These are phyloP conservation scores for Brachyopa scutellaris DNA, from an alignment of 2,888 invertebrate species.

Conservation along the genomic window DNA sequence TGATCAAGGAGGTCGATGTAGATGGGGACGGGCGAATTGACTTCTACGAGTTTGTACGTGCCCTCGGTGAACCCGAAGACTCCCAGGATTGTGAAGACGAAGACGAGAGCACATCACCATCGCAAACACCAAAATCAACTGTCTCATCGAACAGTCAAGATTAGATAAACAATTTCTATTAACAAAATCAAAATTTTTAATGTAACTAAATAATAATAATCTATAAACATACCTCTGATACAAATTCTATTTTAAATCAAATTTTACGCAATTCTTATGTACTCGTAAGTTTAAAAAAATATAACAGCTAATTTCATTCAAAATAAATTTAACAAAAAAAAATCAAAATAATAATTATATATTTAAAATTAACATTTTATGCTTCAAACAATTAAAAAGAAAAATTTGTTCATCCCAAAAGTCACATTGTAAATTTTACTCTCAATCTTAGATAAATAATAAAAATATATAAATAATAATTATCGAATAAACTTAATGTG, in stretches of 20 bases:
- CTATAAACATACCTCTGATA: constrained; percentile 45
- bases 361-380: constrained; percentile 40
- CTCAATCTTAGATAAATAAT: constrained; percentile 38
- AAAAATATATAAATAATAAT: constrained; percentile 20
- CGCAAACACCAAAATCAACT: constrained; percentile 80
- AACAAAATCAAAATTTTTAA: constrained; percentile 29
- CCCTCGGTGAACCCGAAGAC: constrained; percentile 92
- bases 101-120: constrained; percentile 83
- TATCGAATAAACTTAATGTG: constrained; percentile 22
- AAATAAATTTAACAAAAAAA: constrained; percentile 12
- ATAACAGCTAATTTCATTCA: constrained; percentile 33
- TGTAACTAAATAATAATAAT: constrained; percentile 34
- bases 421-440: constrained; percentile 61
- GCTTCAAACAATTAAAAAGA: constrained; percentile 39
- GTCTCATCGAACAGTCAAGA: constrained; percentile 77
- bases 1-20: constrained; percentile 98
- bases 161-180: constrained; percentile 38
- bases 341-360: constrained; percentile 2
- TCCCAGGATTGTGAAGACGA: constrained; percentile 89
- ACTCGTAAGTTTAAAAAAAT: constrained; percentile 23
- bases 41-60: constrained; percentile 93
- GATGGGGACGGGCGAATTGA: constrained; percentile 97
- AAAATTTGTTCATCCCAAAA: constrained; percentile 18
- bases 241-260: constrained; percentile 45
- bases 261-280: constrained; percentile 51